Percentiles rank a stretch among this genome's conserved stretches.
phyloP scores from a whole-genome alignment of 2,888 invertebrate species.

The Odontocolon sp. region DNA sequence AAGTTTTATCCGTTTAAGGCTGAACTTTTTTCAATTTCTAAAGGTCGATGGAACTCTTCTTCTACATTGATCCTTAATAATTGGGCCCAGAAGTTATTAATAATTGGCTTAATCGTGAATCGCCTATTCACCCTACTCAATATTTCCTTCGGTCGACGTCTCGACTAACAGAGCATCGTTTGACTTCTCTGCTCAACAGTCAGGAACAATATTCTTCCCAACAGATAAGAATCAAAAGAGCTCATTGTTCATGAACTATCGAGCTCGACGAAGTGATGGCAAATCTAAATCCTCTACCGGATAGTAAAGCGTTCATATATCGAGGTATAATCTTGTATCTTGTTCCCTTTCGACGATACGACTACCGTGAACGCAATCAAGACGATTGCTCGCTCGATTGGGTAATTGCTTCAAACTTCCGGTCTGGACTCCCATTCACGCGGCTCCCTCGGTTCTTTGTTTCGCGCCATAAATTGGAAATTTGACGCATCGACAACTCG shows the following conservation, averaged over 20 bases:
- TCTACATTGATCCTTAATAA: too few species aligned
- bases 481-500: not conserved
- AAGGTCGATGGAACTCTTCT: too few species aligned
- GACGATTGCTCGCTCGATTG: slow-evolving; percentile 70
- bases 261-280: not conserved
- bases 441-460: slow-evolving; percentile 54
- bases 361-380: slow-evolving; percentile 67
- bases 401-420: slow-evolving; percentile 71
- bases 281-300: too few species aligned
- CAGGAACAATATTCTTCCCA: not conserved
- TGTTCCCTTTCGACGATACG: slow-evolving; percentile 62
- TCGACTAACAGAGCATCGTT: too few species aligned
- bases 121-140: too few species aligned
- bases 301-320: too few species aligned
- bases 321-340: not conserved
- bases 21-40: too few species aligned
- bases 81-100: too few species aligned
- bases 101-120: too few species aligned
- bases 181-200: not conserved
- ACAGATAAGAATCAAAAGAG: slow-evolving; percentile 12
- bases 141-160: too few species aligned
- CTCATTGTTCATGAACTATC: slow-evolving; percentile 26
- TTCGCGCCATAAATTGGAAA: not conserved
- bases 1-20: too few species aligned
- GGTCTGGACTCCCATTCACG: slow-evolving; percentile 63